Conservation (phyloP, 1,140 invertebrate genomes). For the Forficula auricularia region DNA sequence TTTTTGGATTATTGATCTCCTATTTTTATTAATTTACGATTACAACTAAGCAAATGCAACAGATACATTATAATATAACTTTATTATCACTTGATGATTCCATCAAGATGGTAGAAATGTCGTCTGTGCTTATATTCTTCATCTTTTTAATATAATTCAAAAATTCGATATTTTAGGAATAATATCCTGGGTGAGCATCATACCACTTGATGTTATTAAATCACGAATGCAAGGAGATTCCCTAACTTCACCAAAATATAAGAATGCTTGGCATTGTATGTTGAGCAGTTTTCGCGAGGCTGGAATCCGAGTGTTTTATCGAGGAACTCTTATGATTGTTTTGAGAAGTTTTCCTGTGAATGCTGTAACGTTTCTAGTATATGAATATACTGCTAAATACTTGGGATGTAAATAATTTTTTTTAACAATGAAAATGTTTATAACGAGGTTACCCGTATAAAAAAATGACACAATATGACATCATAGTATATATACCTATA, state of each 20-base stretch:
- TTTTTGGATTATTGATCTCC: too few species aligned
- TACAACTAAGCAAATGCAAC: too few species aligned
- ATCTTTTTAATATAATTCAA: too few species aligned
- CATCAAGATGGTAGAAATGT: too few species aligned
- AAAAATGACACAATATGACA: too few species aligned
- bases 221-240: slow-evolving; percentile 51
- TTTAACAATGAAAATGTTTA: background rate
- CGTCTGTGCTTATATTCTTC: too few species aligned
- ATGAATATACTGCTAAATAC: slow-evolving; percentile 26
- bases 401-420: background rate
- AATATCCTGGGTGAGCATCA: slow-evolving; percentile 47
- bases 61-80: too few species aligned
- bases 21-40: too few species aligned
- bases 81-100: too few species aligned
- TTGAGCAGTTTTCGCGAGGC: slow-evolving; percentile 28
- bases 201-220: slow-evolving; percentile 60
- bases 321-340: slow-evolving; percentile 36
- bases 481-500: too few species aligned
- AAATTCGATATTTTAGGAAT: too few species aligned
- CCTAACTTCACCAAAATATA: slow-evolving; percentile 29
- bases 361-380: slow-evolving; percentile 46
- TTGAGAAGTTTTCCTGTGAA: slow-evolving; percentile 51
- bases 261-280: slow-evolving; percentile 31
- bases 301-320: slow-evolving; percentile 34
- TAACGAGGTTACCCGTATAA: too few species aligned